Evolutionary conservation across 2,797 vertebrate species (phyloP), one percentile per base, ranked within the genome.

Genomic region (Thunnus albacares): DNA sequence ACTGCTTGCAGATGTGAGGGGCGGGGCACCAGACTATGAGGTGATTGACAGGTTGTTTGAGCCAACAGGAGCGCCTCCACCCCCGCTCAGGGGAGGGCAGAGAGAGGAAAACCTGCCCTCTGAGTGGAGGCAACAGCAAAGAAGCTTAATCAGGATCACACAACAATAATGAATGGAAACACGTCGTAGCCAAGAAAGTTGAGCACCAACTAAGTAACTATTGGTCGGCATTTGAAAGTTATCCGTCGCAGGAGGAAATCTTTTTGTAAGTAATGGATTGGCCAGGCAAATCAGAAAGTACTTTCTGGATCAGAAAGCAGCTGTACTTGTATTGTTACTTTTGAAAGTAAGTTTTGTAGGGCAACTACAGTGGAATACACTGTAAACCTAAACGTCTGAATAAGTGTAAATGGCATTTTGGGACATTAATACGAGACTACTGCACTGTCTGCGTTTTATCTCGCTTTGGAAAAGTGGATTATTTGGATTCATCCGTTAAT

Each of bases 91-190:
- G 78, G 94, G 94, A 57, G 93, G 93, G 89, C 13, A n/a, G 20
- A 26, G 35, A 61, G 24, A 17, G 43, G 69, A 73, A 90, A 87
- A 45, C 86, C 86, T 75, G 84, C 90, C 81, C 81, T 73, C 73
- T 92, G 88, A 92, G 93, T 90, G 92, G 91, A 93, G 82, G 81
- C 86, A 81, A 20, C 64, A 79, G 85, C 65, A 74, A 43, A 82
- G 87, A 71, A 71, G 84, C 81, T 81, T 89, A 93, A 93, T 93
- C 91, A 87, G 90, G 77, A 92, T 90, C 93, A 86, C 89, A 91
- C 90, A 92, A 92, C 91, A 94, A 90, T 94, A 95, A 95, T 95
- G 94, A 96, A 95, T 95, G 95, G 95, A 95, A 94, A 93, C 84
- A 80, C 89, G 81, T 88, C 88, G 92, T 35, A 88, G 92, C 90